A percentile compares a stretch with the other conserved stretches of the same genome.
phyloP scores from a whole-genome alignment of 2,888 invertebrate genomes.

The Leucoma salicis region DNA sequence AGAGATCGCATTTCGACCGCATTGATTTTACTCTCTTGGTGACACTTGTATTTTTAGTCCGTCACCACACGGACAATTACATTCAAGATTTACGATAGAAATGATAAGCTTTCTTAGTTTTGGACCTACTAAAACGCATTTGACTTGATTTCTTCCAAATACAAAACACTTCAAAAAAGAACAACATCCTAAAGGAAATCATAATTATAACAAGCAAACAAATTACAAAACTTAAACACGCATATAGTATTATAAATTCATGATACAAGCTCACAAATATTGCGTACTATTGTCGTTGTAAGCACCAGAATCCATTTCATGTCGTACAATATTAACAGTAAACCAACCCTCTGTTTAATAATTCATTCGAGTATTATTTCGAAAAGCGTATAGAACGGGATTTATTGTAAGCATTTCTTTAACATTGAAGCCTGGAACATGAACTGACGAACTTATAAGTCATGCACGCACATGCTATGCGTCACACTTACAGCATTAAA shows the following conservation, averaged over 20 bases:
- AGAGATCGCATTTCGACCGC: too few species aligned
- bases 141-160: too few species aligned
- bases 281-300: conserved; percentile 8
- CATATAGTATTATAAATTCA: conserved; percentile 19
- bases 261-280: conserved; percentile 8
- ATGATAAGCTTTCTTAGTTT: too few species aligned
- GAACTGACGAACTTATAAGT: conserved; percentile 1
- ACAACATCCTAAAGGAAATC: too few species aligned
- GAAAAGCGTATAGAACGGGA: background rate
- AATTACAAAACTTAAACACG: background rate
- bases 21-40: too few species aligned
- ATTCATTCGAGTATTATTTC: conserved; percentile 6
- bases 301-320: conserved; percentile 17
- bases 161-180: too few species aligned
- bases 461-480: background rate
- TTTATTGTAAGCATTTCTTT: conserved; percentile 3
- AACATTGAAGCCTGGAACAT: conserved; percentile 5
- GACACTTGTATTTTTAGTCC: too few species aligned
- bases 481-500: too few species aligned
- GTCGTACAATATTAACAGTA: conserved; percentile 13
- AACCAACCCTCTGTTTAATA: conserved; percentile 18
- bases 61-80: too few species aligned
- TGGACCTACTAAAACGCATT: too few species aligned
- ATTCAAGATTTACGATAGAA: too few species aligned
- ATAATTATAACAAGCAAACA: too few species aligned